Evolutionary conservation across 2,888 invertebrate genomes (phyloP), one percentile per base, ranked within the genome.

Genomic region (Pyralis farinalis): DNA sequence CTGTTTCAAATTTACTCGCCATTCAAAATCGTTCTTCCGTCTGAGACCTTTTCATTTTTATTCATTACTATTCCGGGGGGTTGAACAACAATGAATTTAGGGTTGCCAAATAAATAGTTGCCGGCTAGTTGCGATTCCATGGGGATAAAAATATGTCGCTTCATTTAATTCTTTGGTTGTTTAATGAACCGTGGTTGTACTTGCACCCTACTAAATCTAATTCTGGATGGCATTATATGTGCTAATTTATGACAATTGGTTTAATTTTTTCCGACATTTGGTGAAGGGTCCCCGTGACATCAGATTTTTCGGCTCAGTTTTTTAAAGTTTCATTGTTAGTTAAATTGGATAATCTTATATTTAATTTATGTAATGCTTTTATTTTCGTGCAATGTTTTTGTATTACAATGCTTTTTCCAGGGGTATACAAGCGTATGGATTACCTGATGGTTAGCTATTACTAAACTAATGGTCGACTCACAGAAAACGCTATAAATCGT

Each of bases 141-240:
- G 63, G 74, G 72, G 62, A 30, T 30, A 37, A 35, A 36, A 58
- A 57, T 39, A 31, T 31, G 38, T 39, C 39, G 39, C 16, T 39
- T 39, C 39, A 33, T 32, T 39, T 33, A 33, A 16, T 40, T 34
- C 30, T 40, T 35, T 40, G 30, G 40, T 40, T 5, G 34, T 34
- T 75, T 82, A 86, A 86, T 81, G 85, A 85, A 84, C 71, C 84
- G 59, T 80, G 75, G 81, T 86, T 86, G 82, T 82, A 70, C 69
- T 60, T 63, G 67, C 65, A 66, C 79, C 75, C 83, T 65, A 61
- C 65, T 67, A 69, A 76, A 79, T 77, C 71, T 62, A 53, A 83
- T 77, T 83, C 66, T 65, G 63, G 37, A 36, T 37, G 27, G 30
- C 36, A 36, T 38, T 37, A 34, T 42, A 42, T 37, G 42, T 37